Evolutionary conservation across 1,140 invertebrate species (phyloP), one percentile per base, ranked within the genome.

Genomic region (Drosophila miranda): DNA sequence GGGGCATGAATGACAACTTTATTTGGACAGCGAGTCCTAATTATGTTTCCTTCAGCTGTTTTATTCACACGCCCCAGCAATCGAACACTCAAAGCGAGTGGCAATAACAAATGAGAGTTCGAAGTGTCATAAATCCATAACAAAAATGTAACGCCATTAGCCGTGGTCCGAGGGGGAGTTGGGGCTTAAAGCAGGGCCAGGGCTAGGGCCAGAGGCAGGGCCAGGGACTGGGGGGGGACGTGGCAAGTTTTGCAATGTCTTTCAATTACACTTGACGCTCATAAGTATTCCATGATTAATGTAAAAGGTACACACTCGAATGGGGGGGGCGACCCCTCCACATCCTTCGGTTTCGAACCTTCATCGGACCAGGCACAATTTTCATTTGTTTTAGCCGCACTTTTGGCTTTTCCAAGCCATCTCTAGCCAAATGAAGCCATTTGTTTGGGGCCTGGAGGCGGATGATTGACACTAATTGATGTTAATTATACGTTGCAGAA

Each of bases 271-370:
- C 77, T 84, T 70, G 81, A 81, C 81, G 73, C 81, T 78, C 78
- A 87, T 86, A 86, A 86, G 81, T 87, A 86, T 87, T 82, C 82
- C 66, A 86, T 86, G 81, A 86, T 86, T 86, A 86, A 86, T 86
- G 81, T 86, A 86, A 87, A 75, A 77, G 82, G 69, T 70, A 70
- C 72, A 70, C 72, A 58, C 72, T 66, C 41, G 43, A 58, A 80
- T 51, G 16, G 1, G 16, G 16, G 16, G 0, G 64, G 55, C 55
- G 74, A 64, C 55, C 79, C 72, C 78, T 75, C 79, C 79, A 62
- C 58, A 80, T 56, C 34, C 3, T 26, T 68, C 26, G 26, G 43
- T n/a, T 56, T 26, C n/a, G 9, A 28, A 80, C 80, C 71, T 16
- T 16, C 16, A 63, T 72, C 16, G 58, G 50, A 26, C 45, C 48